Evolutionary conservation across 2,888 invertebrate species (phyloP).

Genomic region (Palloptera scutellata): DNA sequence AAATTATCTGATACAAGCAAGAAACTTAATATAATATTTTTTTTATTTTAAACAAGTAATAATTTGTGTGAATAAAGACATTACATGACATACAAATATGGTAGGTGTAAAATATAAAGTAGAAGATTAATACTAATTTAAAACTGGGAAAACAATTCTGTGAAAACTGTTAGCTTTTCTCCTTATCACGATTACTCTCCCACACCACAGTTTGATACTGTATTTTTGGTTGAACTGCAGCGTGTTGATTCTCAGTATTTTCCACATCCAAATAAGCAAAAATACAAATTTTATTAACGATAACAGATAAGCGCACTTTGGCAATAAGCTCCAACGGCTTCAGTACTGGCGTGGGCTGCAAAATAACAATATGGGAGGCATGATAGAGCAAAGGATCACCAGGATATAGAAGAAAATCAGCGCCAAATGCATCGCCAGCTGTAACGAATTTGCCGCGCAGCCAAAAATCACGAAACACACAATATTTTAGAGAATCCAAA

Average conservation of each 20-base stretch:
- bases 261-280: constrained; percentile 67
- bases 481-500: constrained; percentile 65
- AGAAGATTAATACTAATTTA: too few relatives aligned
- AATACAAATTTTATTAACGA: constrained; percentile 80
- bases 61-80: too few relatives aligned
- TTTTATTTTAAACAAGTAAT: too few relatives aligned
- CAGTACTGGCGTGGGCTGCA: constrained; percentile 64
- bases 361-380: constrained; percentile 61
- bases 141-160: too few relatives aligned
- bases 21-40: too few relatives aligned
- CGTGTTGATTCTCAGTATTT: constrained; percentile 1
- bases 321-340: constrained; percentile 65
- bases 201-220: constrained; percentile 42
- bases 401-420: constrained; percentile 89
- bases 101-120: too few relatives aligned
- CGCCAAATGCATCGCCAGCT: constrained; percentile 89
- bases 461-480: constrained; percentile 86
- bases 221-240: constrained; percentile 25
- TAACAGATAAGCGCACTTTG: constrained; percentile 76
- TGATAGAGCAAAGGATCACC: constrained; percentile 68
- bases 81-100: too few relatives aligned
- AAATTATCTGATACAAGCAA: too few relatives aligned
- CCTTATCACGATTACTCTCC: constrained; percentile 42
- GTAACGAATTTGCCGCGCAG: constrained; percentile 81
- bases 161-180: not conserved